Conservation (phyloP, 2,113 vertebrate species). For the Ptilorrhoa leucosticta region DNA sequence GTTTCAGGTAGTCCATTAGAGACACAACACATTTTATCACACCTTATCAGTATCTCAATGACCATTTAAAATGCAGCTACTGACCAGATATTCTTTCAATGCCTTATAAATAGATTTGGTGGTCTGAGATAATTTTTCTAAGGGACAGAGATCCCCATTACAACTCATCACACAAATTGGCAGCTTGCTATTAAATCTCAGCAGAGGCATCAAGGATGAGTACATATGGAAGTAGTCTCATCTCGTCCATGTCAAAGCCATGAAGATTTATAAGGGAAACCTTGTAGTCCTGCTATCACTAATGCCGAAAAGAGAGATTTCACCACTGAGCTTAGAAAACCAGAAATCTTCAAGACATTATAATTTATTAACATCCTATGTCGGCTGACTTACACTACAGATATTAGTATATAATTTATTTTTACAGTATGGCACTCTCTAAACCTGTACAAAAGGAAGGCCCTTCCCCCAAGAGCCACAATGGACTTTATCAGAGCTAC, state of each 20-base stretch:
- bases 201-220: not conserved
- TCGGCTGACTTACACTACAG: not conserved
- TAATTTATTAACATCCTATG: not conserved
- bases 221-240: not conserved
- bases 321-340: not conserved
- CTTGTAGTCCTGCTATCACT: not conserved
- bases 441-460: not conserved
- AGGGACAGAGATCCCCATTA: not conserved
- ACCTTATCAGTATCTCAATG: not conserved
- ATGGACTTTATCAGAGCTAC: not conserved
- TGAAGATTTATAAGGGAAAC: not conserved
- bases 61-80: not conserved
- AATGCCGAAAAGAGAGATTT: not conserved
- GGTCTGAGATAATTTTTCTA: not conserved
- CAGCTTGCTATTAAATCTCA: conserved; percentile 21
- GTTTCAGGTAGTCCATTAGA: not conserved
- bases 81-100: not conserved
- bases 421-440: not conserved
- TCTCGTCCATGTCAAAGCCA: not conserved
- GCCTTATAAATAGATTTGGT: not conserved
- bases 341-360: not conserved
- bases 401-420: conserved; percentile 11
- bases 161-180: not conserved
- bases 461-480: not conserved
- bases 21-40: not conserved